Conservation (phyloP, 2,888 invertebrate genomes). For the Linnaemya tessellans region DNA sequence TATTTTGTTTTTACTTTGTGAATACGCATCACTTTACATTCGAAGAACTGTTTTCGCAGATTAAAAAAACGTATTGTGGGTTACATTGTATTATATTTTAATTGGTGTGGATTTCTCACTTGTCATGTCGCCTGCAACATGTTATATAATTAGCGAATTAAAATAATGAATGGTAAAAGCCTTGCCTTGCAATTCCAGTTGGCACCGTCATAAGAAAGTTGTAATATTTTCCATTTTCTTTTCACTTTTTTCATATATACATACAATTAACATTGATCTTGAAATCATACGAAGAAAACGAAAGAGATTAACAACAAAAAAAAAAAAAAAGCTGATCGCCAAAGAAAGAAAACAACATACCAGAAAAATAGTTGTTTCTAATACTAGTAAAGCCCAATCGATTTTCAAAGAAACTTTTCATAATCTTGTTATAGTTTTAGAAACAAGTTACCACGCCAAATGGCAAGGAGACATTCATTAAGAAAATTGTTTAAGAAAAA, state of each 20-base stretch:
- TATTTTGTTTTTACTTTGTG: too few relatives aligned
- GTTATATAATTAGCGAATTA: slow-evolving; percentile 56
- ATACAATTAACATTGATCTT: slow-evolving; percentile 60
- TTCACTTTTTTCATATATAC: slow-evolving; percentile 29
- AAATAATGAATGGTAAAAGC: slow-evolving; percentile 39
- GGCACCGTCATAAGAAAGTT: slow-evolving; percentile 48
- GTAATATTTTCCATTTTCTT: slow-evolving; percentile 47
- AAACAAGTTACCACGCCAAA: slow-evolving; percentile 20
- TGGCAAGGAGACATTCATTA: slow-evolving; percentile 11
- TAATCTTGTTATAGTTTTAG: slow-evolving; percentile 32
- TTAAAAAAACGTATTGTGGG: not conserved
- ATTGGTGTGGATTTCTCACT: slow-evolving; percentile 31
- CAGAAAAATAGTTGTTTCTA: slow-evolving; percentile 19
- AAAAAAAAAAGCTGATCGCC: too few relatives aligned
- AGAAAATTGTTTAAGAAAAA: slow-evolving; percentile 5
- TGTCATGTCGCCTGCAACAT: slow-evolving; percentile 26
- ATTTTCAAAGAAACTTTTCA: slow-evolving; percentile 13
- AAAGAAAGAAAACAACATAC: slow-evolving; percentile 26
- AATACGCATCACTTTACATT: too few relatives aligned
- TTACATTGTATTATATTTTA: not conserved
- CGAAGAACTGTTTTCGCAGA: slow-evolving; percentile 1
- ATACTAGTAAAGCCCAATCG: too few relatives aligned
- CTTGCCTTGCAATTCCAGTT: slow-evolving; percentile 37
- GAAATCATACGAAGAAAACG: slow-evolving; percentile 47
- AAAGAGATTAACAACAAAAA: not conserved